Base-by-base conservation (phyloP, 2,113 vertebrate species). In the Garra rufa region DNA sequence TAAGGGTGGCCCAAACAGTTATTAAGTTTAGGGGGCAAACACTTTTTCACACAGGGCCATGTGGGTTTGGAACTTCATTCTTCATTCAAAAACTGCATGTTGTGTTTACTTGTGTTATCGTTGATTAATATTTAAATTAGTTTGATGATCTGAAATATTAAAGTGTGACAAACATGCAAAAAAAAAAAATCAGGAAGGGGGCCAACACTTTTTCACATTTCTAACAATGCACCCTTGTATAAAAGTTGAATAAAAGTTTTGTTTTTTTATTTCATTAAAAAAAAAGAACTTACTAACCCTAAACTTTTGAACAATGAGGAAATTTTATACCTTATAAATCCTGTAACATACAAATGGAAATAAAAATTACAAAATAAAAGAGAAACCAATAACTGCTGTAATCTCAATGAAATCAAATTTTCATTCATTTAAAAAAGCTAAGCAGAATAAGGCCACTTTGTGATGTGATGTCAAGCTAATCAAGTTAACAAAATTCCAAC, bases 401-500 rank as follows among this genome's bases (percentile, higher is more conserved):
- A 30, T 17, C 34, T 76, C 21, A 21, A 55, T 28, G 1, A 6
- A n/a, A n/a, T n/a, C 48, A 34, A 3, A 34, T 52, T 34, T 50
- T 21, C 15, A 52, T 34, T 55, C 4, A 74, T 48, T 74, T 50
- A 3, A 19, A n/a, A 48, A 46, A 48, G 13, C 3, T 17, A 28
- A 26, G 24, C 24, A 10, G 71, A 75, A 75, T 30, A 1, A 75
- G 71, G 71, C 14, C 71, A 75, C 41, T 74, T 74, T 48, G 71
- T 26, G 52, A 76, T 46, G 21, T 71, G 21, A 71, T 43, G 21
- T 71, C 41, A 43, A 73, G 41, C n/a, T 74, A 14, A 34, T 76
- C 19, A 70, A 70, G 67, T 41, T 41, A 38, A 21, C 19, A 70
- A 41, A 19, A 55, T 34, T 11, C 0, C 9, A 50, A 34, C 17